Base-by-base conservation (phyloP, 2,113 vertebrate species). In the Clupea harengus region DNA sequence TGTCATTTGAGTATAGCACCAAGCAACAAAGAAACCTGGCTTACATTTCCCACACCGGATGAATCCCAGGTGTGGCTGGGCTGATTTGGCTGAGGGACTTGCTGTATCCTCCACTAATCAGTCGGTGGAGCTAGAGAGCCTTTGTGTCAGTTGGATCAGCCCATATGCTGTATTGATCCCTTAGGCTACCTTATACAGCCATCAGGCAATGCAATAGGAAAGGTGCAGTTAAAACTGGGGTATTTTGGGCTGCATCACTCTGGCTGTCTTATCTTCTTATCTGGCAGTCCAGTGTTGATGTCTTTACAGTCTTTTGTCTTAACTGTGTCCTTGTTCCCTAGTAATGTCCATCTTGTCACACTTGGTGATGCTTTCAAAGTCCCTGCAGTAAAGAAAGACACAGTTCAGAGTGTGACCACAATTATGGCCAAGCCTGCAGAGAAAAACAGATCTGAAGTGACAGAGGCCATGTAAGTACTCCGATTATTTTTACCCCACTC, bases 401-500 rank as follows among this genome's bases (percentile, higher is more conserved):
- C 6, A 60, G 20, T 5, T 6, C 22, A 60, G 22, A 22, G 22
- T 6, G 3, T 44, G 28, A 1, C 72, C 72, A 78, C 32, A 72
- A 32, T 32, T 32, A 39, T 78, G 28, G 32, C 72, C 28, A 32
- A 17, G 13, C 1, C 25, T 5, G 67, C 67, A 0, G 10, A 32
- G 11, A 64, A 28, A 32, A 17, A 78, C 28, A 78, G 72, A 78
- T 78, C 10, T 78, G 72, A 78, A 78, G 72, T 78, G 72, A 78
- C 72, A 78, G 32, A 17, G 72, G 72, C 72, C 72, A 78, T 78
- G 25, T 78, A 32, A 78, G 72, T 39, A 15, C 11, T 32, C 72
- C 4, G 32, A 39, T 32, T 78, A 39, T 78, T 44, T 78, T 39
- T 78, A 32, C 11, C 32, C 6, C 64, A 72, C 64, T 17, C 64